Base-by-base conservation (phyloP, 2,113 vertebrate species). In the Caranx ignobilis region DNA sequence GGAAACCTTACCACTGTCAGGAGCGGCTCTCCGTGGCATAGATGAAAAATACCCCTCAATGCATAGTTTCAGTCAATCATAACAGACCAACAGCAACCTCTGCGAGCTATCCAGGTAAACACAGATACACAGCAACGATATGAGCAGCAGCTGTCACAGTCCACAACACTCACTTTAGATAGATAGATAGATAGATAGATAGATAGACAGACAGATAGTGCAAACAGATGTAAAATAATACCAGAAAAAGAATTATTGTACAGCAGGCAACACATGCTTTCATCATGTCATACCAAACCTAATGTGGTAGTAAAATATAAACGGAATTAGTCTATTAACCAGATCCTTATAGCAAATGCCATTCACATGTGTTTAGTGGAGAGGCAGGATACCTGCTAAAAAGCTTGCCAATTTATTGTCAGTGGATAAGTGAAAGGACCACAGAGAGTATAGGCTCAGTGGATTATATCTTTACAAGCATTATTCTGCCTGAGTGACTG, bases 61-160 rank as follows among this genome's bases (percentile, higher is more conserved):
- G 79, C 82, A 94, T 94, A 93, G 92, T 94, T 94, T 94, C 88
- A 92, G 93, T 93, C 91, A 91, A 90, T 94, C 94, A 89, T 92
- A 87, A 94, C 87, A 94, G 92, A 93, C 92, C 67, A 88, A 94
- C 92, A 94, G 91, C 94, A 92, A 89, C 91, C 81, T 92, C 84
- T 92, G 87, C 92, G 94, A 94, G 93, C 94, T 93, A 83, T 82
- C 86, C 75, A 94, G 93, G 92, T 94, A 94, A 96, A 95, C 94
- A 95, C 94, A 94, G 92, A 89, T 71, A 26, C 26, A 26, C 26
- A 90, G 91, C 85, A 93, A 89, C 75, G 91, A 90, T 83, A 83
- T 71, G 75, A 93, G 88, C 79, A 85, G 60, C 79, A 83, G 82
- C 82, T 75, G 6, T 73, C 47, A 86, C 86, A 57, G n/a, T 41